These are phyloP conservation scores for Nettapus auritus DNA, from an alignment of 2,113 vertebrate genomes.

Conservation along the genomic window DNA sequence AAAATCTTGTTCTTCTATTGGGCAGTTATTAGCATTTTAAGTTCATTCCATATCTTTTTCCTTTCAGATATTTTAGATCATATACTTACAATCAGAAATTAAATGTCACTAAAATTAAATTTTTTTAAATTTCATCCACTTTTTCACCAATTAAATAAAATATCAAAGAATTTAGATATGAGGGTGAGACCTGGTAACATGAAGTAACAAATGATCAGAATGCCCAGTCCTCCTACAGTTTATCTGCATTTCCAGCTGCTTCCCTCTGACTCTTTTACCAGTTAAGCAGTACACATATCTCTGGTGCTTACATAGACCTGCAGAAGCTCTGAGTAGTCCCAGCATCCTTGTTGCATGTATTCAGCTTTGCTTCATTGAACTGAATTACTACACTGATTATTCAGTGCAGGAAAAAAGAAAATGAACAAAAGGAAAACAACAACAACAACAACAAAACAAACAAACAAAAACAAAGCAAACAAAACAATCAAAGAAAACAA, in stretches of 20 bases:
- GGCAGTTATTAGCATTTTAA: not conserved
- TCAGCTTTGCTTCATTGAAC: not conserved
- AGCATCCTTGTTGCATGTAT: not conserved
- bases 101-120: conserved; percentile 33
- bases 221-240: not conserved
- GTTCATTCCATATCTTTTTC: not conserved
- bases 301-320: not conserved
- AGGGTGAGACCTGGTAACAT: not conserved
- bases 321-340: not conserved
- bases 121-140: not conserved
- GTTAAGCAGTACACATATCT: not conserved
- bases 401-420: not conserved
- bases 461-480: not conserved
- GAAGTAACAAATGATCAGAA: not conserved
- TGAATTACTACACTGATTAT: not conserved
- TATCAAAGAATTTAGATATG: not conserved
- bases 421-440: not conserved
- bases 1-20: not conserved
- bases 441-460: not conserved
- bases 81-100: conserved; percentile 28
- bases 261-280: not conserved
- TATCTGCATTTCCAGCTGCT: not conserved
- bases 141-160: not conserved
- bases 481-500: not conserved
- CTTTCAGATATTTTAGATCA: not conserved